These are phyloP conservation scores for Orius laevigatus DNA, from an alignment of 1,140 invertebrate genomes.

Conservation along the genomic window DNA sequence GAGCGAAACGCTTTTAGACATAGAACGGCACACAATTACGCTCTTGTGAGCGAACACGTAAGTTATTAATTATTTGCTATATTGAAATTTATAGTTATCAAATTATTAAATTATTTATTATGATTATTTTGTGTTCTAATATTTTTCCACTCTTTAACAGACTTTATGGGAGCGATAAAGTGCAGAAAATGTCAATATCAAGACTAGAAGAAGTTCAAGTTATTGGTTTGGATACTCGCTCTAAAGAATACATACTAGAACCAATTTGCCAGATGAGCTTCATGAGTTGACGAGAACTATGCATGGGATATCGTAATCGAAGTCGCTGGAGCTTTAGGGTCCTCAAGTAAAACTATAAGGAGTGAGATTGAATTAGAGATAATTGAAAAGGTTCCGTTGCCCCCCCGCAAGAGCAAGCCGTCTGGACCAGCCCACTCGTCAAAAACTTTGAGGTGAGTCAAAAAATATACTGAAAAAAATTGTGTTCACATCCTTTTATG, in stretches of 20 bases:
- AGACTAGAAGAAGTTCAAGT: constrained; percentile 71
- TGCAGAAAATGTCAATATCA: constrained; percentile 61
- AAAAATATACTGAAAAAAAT: too few species aligned
- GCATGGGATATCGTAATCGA: constrained; percentile 71
- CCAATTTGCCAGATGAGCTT: constrained; percentile 67
- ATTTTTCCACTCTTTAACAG: constrained; percentile 25
- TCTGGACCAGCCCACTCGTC: too few species aligned
- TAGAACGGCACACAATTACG: constrained; percentile 84
- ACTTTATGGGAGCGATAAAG: constrained; percentile 74
- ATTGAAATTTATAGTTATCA: constrained; percentile 10
- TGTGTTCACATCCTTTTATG: constrained; percentile 21
- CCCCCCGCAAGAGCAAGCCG: constrained; percentile 76
- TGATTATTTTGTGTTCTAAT: neutral
- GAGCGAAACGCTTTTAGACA: constrained; percentile 66
- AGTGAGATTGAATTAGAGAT: too few species aligned
- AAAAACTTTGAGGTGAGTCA: constrained; percentile 72
- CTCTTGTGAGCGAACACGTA: constrained; percentile 70
- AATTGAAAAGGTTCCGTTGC: constrained; percentile 75
- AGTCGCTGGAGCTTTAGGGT: constrained; percentile 85
- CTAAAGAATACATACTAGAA: constrained; percentile 72
- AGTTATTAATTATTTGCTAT: constrained; percentile 22
- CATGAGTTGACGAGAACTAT: too few species aligned
- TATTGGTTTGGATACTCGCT: too few species aligned
- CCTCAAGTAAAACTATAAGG: constrained; percentile 51
- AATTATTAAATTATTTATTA: constrained; percentile 2